Percentiles rank a stretch among this genome's conserved stretches.
Evolutionary conservation across 2,888 invertebrate genomes (phyloP).

Genomic region (Pediacus dermestoides): DNA sequence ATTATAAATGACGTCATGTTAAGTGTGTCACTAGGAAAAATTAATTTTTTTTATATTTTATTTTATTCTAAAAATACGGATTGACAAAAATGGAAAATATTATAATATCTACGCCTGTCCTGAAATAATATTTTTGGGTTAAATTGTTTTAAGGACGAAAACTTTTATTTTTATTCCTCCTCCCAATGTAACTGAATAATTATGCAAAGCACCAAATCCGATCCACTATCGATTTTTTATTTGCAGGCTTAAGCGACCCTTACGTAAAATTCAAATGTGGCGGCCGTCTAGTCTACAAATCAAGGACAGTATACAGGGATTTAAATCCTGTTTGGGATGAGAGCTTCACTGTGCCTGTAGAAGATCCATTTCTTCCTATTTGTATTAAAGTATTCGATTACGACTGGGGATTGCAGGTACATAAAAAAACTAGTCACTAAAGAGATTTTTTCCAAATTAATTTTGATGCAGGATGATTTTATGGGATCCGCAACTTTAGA

Average conservation of each 20-base stretch:
- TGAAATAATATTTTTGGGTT: too few relatives aligned
- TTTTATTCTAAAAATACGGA: too few relatives aligned
- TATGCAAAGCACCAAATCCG: too few relatives aligned
- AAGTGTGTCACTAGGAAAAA: too few relatives aligned
- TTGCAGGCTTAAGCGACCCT: constrained; percentile 91
- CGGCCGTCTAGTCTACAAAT: constrained; percentile 86
- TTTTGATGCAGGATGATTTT: constrained; percentile 77
- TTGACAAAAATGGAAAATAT: too few relatives aligned
- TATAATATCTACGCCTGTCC: too few relatives aligned
- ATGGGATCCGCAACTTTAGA: constrained; percentile 91
- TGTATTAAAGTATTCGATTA: constrained; percentile 94
- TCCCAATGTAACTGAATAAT: too few relatives aligned
- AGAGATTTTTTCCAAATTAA: constrained; percentile 9
- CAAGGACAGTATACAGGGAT: constrained; percentile 88
- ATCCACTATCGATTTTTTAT: too few relatives aligned
- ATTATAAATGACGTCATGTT: too few relatives aligned
- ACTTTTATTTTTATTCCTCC: too few relatives aligned
- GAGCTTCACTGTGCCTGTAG: constrained; percentile 85
- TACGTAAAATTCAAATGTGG: constrained; percentile 94
- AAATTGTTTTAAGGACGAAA: too few relatives aligned
- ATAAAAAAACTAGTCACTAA: constrained; percentile 3
- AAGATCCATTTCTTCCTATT: constrained; percentile 84
- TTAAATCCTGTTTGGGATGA: constrained; percentile 99
- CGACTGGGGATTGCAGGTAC: constrained; percentile 80
- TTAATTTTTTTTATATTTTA: too few relatives aligned